Evolutionary conservation across 2,113 vertebrate genomes (phyloP).

Genomic region (Lophura nycthemera): DNA sequence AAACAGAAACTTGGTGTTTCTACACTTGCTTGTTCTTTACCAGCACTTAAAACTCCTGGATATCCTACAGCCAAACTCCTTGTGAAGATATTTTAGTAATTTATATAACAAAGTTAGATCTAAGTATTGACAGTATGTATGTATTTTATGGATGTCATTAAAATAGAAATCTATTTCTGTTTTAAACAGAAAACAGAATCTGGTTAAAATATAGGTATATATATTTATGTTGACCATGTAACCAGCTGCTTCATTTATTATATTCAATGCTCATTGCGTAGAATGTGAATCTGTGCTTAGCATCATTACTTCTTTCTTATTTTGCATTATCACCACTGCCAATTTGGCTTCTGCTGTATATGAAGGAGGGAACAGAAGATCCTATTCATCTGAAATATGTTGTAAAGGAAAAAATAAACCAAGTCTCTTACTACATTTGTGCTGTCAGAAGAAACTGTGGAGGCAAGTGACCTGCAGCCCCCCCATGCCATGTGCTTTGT

Average conservation of each 20-base stretch:
- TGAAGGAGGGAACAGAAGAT: not conserved
- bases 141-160: not conserved
- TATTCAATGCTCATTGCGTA: not conserved
- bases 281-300: not conserved
- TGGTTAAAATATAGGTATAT: not conserved
- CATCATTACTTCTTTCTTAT: not conserved
- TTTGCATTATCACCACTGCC: not conserved
- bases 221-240: not conserved
- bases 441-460: not conserved
- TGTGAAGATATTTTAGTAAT: not conserved
- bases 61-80: not conserved
- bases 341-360: not conserved
- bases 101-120: not conserved
- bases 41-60: not conserved
- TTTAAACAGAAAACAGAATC: not conserved
- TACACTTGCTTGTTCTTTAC: not conserved
- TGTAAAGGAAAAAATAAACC: not conserved
- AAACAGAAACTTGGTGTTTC: not conserved
- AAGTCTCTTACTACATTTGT: not conserved
- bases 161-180: not conserved
- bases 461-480: constrained; percentile 30
- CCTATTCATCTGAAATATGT: not conserved
- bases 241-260: not conserved
- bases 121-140: not conserved
- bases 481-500: not conserved